These are phyloP conservation scores for Clarias batrachus DNA, from an alignment of 2,113 vertebrate genomes.

Conservation along the genomic window DNA sequence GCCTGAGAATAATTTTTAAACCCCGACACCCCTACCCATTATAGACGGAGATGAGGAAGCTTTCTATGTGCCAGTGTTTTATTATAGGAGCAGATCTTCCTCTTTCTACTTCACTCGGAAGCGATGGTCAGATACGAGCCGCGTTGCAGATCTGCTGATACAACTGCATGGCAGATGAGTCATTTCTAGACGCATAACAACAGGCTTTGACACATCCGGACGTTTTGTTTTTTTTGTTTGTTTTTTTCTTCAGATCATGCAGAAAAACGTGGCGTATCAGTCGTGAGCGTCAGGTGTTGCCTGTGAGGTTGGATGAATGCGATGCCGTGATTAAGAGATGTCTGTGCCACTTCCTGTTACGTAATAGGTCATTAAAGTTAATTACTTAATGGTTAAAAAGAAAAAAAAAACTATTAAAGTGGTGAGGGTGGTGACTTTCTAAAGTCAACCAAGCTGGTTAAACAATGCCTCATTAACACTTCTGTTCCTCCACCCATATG, in stretches of 20 bases:
- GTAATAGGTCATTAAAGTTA: neutral
- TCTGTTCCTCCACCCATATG: neutral
- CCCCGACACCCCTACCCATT: neutral
- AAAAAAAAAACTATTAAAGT: neutral
- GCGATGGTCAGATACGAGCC: neutral
- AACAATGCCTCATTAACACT: neutral
- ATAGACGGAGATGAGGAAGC: conserved; percentile 11
- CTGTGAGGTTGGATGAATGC: neutral
- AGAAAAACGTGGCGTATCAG: neutral
- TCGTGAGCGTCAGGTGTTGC: neutral
- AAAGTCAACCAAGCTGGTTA: neutral
- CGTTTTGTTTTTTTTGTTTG: neutral
- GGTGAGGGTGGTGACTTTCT: neutral
- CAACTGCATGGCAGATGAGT: neutral
- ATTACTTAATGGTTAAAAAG: neutral
- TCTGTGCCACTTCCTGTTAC: neutral
- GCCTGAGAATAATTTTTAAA: neutral
- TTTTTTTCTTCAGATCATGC: neutral
- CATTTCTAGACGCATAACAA: neutral
- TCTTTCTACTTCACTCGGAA: conserved; percentile 13
- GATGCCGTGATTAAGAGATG: neutral
- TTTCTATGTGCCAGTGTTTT: neutral
- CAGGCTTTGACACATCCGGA: neutral
- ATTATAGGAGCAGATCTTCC: conserved; percentile 12
- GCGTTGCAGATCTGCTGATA: neutral